These are phyloP conservation scores for Poecilia velifera DNA, from an alignment of 2,797 vertebrate species.

Conservation along the genomic window DNA sequence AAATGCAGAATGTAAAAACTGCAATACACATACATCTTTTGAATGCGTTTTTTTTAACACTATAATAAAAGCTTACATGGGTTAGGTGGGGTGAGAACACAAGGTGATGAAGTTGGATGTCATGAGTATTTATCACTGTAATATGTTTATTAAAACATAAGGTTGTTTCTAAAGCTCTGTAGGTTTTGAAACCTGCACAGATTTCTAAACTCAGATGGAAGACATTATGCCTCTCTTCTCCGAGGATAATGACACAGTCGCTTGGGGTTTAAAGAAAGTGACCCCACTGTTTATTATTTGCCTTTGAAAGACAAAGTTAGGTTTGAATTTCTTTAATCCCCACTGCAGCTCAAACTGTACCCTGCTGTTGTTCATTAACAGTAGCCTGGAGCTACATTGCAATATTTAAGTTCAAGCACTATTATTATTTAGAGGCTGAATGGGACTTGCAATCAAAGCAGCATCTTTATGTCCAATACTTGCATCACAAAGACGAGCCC, in stretches of 20 bases:
- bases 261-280: conserved; percentile 28
- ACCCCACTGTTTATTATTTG: conserved; percentile 38
- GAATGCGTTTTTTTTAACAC: conserved; percentile 36
- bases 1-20: conserved; percentile 54
- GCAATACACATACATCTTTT: conserved; percentile 39
- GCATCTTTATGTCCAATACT: conserved; percentile 69
- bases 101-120: conserved; percentile 16
- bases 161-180: too few relatives aligned
- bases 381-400: conserved; percentile 73
- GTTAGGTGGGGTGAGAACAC: conserved; percentile 4
- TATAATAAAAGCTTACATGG: conserved; percentile 30
- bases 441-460: conserved; percentile 79
- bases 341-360: conserved; percentile 46
- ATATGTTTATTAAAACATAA: not conserved
- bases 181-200: not conserved
- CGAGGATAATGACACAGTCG: conserved; percentile 34
- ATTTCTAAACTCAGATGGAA: not conserved
- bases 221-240: conserved; percentile 2
- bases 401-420: conserved; percentile 71
- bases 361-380: conserved; percentile 79
- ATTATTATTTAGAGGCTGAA: conserved; percentile 77
- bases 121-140: conserved; percentile 7
- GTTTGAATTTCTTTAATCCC: conserved; percentile 41
- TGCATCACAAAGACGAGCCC: conserved; percentile 66
- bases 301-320: conserved; percentile 55